phyloP scores from a whole-genome alignment of 2,113 vertebrate species.

The Mola mola region DNA sequence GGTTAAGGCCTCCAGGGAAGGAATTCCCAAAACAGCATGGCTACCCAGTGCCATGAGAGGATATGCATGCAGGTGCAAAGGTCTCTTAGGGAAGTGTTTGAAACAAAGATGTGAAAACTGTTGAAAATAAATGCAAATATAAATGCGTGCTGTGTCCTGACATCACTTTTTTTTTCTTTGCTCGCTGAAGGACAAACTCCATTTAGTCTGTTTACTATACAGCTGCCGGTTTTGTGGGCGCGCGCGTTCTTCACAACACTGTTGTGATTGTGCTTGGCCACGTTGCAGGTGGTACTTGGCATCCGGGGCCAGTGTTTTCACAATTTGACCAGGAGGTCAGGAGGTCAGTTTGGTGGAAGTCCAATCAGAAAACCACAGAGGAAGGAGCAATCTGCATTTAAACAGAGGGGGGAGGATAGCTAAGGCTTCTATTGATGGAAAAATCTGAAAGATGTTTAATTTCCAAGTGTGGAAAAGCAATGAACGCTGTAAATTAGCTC shows the following conservation, averaged over 20 bases:
- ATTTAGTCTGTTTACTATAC: slow-evolving; percentile 20
- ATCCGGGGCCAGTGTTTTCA: slow-evolving; percentile 51
- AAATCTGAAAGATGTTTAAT: slow-evolving; percentile 29
- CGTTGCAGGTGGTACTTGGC: slow-evolving; percentile 61
- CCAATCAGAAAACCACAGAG: slow-evolving; percentile 59
- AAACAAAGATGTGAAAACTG: slow-evolving; percentile 7
- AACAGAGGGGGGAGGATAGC: background rate
- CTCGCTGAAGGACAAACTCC: background rate
- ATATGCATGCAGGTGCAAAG: slow-evolving; percentile 52
- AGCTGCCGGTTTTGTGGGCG: slow-evolving; percentile 13
- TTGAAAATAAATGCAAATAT: slow-evolving; percentile 12
- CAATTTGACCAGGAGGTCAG: slow-evolving; percentile 43
- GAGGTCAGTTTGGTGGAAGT: slow-evolving; percentile 43
- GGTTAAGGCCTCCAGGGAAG: slow-evolving; percentile 47
- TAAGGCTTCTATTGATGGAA: slow-evolving; percentile 28
- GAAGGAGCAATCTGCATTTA: slow-evolving; percentile 45
- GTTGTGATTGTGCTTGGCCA: slow-evolving; percentile 22
- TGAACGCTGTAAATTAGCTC: slow-evolving; percentile 29
- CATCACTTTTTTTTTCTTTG: background rate
- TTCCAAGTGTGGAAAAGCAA: slow-evolving; percentile 21
- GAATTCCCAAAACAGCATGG: slow-evolving; percentile 60
- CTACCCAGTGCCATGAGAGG: slow-evolving; percentile 16
- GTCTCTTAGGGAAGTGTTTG: slow-evolving; percentile 8
- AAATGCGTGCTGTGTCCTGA: background rate
- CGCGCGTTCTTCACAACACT: slow-evolving; percentile 7